Evolutionary conservation across 2,888 invertebrate species (phyloP).

Genomic region (Hoplodrina blanda): DNA sequence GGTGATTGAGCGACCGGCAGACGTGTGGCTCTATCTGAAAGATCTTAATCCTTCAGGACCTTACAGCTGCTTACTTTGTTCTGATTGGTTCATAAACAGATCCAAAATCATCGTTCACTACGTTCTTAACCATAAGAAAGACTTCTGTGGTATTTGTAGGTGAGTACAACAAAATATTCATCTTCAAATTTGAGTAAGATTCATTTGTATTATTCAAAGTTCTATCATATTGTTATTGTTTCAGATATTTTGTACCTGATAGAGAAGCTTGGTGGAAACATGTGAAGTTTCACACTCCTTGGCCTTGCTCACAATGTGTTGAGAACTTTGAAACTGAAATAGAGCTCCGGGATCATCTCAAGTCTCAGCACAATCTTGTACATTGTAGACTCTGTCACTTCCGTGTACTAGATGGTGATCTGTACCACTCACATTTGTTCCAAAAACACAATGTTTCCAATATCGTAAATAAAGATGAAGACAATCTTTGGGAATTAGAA

Average conservation of each 20-base stretch:
- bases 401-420: slow-evolving; percentile 79
- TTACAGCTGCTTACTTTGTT: slow-evolving; percentile 85
- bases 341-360: slow-evolving; percentile 79
- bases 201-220: background rate
- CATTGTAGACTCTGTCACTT: slow-evolving; percentile 87
- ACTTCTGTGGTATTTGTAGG: slow-evolving; percentile 89
- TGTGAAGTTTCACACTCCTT: slow-evolving; percentile 82
- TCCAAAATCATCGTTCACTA: slow-evolving; percentile 87
- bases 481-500: slow-evolving; percentile 81
- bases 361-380: slow-evolving; percentile 78
- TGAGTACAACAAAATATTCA: slow-evolving; percentile 57
- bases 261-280: slow-evolving; percentile 82
- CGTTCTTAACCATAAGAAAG: slow-evolving; percentile 88
- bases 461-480: slow-evolving; percentile 75
- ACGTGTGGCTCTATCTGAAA: slow-evolving; percentile 88
- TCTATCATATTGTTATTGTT: slow-evolving; percentile 55
- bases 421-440: slow-evolving; percentile 81
- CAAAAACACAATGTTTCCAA: slow-evolving; percentile 85
- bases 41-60: slow-evolving; percentile 86
- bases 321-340: slow-evolving; percentile 78
- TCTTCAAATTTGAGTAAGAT: background rate
- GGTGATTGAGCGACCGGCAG: slow-evolving; percentile 81
- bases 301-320: slow-evolving; percentile 87
- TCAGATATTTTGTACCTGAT: slow-evolving; percentile 85
- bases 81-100: slow-evolving; percentile 87